phyloP scores from a whole-genome alignment of 2,113 vertebrate species.

The Sciurus niger region DNA sequence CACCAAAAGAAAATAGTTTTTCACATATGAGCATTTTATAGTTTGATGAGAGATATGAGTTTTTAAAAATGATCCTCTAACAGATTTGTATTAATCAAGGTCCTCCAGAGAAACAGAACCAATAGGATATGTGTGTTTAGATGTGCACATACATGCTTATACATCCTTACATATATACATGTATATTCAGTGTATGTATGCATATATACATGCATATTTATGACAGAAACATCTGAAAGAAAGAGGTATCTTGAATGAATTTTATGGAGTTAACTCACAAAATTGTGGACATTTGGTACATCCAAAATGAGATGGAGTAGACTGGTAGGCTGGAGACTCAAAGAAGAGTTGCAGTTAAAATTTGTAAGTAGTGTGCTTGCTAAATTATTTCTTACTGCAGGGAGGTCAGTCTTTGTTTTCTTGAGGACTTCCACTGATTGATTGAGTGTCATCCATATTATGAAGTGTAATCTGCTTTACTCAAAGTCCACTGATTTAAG shows the following conservation, averaged over 20 bases:
- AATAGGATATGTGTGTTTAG: not conserved
- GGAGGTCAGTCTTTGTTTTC: not conserved
- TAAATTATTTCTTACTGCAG: conserved; percentile 8
- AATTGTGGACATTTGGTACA: not conserved
- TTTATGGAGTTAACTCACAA: not conserved
- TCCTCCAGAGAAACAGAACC: not conserved
- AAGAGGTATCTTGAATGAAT: not conserved
- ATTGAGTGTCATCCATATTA: not conserved
- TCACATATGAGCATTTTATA: not conserved
- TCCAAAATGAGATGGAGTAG: not conserved
- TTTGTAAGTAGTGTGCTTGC: not conserved
- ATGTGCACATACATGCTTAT: not conserved
- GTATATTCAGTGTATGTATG: too few relatives aligned
- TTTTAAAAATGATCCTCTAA: not conserved
- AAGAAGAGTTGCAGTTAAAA: not conserved
- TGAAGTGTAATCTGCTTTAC: not conserved
- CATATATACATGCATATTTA: not conserved
- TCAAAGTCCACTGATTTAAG: not conserved
- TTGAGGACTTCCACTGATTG: not conserved
- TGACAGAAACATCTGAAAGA: not conserved
- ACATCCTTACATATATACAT: too few relatives aligned
- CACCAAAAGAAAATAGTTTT: not conserved
- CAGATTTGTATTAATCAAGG: not conserved
- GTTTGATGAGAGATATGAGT: not conserved
- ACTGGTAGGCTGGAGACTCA: not conserved